Percentiles rank a stretch among this genome's conserved stretches.
These are phyloP conservation scores for Scolanthus callimorphus DNA, from an alignment of 92 coral and sea anemone genomes.

Conservation along the genomic window DNA sequence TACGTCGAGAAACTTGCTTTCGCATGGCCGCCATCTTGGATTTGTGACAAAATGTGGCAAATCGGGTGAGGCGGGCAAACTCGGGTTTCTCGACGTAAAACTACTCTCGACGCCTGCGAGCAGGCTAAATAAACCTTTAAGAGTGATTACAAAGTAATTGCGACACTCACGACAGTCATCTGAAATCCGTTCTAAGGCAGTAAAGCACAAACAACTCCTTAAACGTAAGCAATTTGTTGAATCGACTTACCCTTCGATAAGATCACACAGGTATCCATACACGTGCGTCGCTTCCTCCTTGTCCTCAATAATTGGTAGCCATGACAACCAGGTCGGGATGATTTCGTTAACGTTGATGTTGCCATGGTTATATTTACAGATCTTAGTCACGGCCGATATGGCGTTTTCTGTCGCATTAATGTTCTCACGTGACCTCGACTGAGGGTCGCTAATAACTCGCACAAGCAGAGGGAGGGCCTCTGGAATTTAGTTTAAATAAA, in stretches of 20 bases:
- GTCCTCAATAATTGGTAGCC: constrained; percentile 93
- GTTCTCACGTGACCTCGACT: constrained; percentile 86
- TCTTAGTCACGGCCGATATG: constrained; percentile 95
- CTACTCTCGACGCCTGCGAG: no score
- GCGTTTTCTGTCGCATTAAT: constrained; percentile 98
- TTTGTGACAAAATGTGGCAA: no score
- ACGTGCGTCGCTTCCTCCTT: constrained; percentile 98
- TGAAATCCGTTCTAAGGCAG: no score
- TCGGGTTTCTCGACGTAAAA: no score
- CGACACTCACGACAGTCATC: no score
- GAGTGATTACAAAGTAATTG: no score
- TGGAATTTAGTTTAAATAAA: no score
- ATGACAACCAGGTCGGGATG: constrained; percentile 80
- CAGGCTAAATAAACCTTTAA: no score
- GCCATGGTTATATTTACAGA: constrained; percentile 98
- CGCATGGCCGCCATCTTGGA: no score
- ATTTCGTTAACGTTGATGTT: constrained; percentile 89
- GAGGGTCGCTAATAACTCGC: constrained; percentile 80
- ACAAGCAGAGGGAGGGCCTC: constrained; percentile 78
- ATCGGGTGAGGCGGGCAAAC: no score
- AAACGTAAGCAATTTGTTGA: no score
- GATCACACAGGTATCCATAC: constrained; percentile 94
- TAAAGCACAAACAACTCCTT: neutral
- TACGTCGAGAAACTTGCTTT: no score
- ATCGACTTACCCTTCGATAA: constrained; percentile 76